phyloP scores from a whole-genome alignment of 2,888 invertebrate genomes.

The Mythimna lalbum region DNA sequence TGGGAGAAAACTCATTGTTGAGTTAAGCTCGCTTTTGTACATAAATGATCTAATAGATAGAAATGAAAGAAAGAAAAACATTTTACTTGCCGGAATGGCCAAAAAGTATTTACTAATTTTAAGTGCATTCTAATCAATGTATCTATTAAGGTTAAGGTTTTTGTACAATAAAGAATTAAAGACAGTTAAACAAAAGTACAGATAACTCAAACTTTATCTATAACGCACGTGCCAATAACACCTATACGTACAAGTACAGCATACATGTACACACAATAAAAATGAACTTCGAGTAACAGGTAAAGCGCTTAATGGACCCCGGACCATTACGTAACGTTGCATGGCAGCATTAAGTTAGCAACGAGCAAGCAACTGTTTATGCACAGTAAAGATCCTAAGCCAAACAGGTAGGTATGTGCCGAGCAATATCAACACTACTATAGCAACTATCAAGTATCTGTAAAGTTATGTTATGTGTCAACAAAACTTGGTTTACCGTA shows the following conservation, averaged over 20 bases:
- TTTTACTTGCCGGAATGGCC: no score
- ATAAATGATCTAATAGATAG: no score
- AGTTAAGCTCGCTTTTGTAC: no score
- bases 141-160: no score
- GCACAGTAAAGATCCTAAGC: constrained; percentile 10
- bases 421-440: constrained; percentile 15
- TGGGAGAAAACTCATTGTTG: no score
- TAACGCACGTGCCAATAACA: neutral
- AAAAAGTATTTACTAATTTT: no score
- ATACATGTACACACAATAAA: constrained; percentile 17
- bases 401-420: constrained; percentile 17
- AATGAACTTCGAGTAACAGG: constrained; percentile 37
- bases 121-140: no score
- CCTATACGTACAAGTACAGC: neutral
- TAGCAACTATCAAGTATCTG: constrained; percentile 23
- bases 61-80: no score
- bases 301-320: constrained; percentile 37
- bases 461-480: constrained; percentile 30
- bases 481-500: constrained; percentile 28
- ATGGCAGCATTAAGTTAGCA: constrained; percentile 21
- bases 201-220: neutral
- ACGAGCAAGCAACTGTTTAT: constrained; percentile 25
- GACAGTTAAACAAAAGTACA: neutral
- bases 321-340: constrained; percentile 29
- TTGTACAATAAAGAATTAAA: no score